phyloP scores from a whole-genome alignment of 2,888 invertebrate genomes.

The Atethmia centrago region DNA sequence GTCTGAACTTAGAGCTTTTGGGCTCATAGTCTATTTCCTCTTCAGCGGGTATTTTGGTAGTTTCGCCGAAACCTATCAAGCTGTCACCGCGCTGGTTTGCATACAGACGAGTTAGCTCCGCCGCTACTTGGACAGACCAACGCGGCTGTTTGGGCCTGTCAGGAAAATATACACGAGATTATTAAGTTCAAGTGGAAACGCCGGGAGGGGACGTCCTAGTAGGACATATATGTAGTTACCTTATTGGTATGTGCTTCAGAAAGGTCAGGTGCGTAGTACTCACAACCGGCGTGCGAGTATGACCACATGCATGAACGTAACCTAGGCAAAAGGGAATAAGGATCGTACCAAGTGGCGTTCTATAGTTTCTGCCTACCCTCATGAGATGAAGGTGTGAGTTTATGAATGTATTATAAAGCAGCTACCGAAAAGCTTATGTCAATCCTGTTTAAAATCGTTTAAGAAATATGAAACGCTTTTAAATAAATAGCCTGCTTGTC shows the following conservation, averaged over 20 bases:
- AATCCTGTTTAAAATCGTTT: background rate
- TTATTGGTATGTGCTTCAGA: too few species aligned
- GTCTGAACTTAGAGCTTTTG: conserved; percentile 80
- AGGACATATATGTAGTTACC: too few species aligned
- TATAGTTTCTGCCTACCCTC: too few species aligned
- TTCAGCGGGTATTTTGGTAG: conserved; percentile 72
- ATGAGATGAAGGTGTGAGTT: too few species aligned
- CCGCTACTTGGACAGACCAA: conserved; percentile 76
- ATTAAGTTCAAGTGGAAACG: background rate
- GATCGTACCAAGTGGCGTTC: too few species aligned
- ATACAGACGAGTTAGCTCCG: conserved; percentile 70
- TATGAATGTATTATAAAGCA: background rate
- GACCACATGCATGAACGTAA: too few species aligned
- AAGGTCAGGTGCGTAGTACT: too few species aligned
- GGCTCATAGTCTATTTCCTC: conserved; percentile 73
- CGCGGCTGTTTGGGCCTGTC: conserved; percentile 72
- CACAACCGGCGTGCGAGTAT: too few species aligned
- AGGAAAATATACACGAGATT: background rate
- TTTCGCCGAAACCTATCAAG: conserved; percentile 79
- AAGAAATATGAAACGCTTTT: background rate
- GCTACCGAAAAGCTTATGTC: background rate
- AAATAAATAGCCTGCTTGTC: background rate
- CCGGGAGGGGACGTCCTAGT: too few species aligned
- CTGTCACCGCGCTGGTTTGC: conserved; percentile 47
- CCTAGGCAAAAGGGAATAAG: too few species aligned